phyloP scores from a whole-genome alignment of 2,113 vertebrate genomes.

The Brienomyrus longianalis region DNA sequence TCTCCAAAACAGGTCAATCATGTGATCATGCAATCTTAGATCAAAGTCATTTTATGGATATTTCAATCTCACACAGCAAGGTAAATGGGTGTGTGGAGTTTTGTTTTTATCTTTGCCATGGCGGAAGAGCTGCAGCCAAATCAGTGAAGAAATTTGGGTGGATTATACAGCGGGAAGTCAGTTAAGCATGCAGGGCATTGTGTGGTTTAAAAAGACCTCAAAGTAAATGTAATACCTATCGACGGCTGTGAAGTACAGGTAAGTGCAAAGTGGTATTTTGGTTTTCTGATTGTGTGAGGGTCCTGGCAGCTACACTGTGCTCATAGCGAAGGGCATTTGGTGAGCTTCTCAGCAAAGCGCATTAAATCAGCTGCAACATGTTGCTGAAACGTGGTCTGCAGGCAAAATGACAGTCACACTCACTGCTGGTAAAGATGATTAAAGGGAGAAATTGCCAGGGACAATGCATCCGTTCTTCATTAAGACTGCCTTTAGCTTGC shows the following conservation, averaged over 20 bases:
- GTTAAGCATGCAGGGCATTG: neutral
- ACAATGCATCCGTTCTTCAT: neutral
- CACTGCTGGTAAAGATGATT: neutral
- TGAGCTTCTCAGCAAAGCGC: neutral
- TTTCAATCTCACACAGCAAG: neutral
- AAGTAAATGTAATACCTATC: neutral
- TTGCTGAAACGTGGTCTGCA: neutral
- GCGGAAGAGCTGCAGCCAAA: neutral
- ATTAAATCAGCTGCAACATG: neutral
- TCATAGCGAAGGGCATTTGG: neutral
- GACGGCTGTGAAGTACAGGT: neutral
- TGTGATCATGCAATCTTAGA: neutral
- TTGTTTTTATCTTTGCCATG: neutral
- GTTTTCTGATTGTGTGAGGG: neutral
- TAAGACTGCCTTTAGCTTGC: neutral
- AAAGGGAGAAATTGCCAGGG: neutral
- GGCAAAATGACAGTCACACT: neutral
- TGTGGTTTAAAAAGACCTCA: neutral
- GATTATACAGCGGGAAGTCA: constrained; percentile 4
- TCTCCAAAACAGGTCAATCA: neutral
- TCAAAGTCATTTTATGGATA: neutral
- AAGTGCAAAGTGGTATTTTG: neutral
- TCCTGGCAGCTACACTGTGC: neutral
- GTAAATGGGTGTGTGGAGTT: neutral
- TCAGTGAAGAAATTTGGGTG: neutral